Evolutionary conservation across 2,113 vertebrate genomes (phyloP).

Genomic region (Larimichthys crocea): DNA sequence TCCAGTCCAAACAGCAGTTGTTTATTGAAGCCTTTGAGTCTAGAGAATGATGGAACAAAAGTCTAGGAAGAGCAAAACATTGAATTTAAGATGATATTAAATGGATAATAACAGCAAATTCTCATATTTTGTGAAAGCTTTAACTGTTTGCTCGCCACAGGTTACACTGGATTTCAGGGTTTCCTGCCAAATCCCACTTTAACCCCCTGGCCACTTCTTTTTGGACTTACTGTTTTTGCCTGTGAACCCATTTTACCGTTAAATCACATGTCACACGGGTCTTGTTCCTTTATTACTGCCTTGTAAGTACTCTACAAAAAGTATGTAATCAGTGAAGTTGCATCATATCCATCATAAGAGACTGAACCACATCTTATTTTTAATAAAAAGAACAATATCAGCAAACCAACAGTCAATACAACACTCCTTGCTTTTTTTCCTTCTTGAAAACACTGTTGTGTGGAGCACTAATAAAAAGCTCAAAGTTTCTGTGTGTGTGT

Average conservation of each 20-base stretch:
- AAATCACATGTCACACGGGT: neutral
- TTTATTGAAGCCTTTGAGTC: too few species aligned
- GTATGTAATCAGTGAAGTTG: neutral
- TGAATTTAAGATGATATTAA: too few species aligned
- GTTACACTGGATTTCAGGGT: too few species aligned
- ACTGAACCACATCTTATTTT: neutral
- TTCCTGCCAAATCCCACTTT: too few species aligned
- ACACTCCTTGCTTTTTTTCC: neutral
- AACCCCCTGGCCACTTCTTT: neutral
- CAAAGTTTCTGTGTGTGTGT: slow-evolving; percentile 17
- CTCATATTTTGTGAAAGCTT: too few species aligned
- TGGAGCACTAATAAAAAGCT: neutral
- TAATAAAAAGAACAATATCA: slow-evolving; percentile 10
- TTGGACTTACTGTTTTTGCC: neutral
- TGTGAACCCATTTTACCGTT: neutral
- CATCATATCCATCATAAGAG: neutral
- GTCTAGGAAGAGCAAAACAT: too few species aligned
- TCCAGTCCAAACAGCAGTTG: too few species aligned
- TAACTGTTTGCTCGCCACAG: too few species aligned
- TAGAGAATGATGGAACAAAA: too few species aligned
- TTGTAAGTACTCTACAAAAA: neutral
- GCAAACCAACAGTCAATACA: slow-evolving; percentile 8
- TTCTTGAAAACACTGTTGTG: slow-evolving; percentile 11
- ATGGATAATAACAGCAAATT: too few species aligned
- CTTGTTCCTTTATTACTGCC: neutral